Conservation (phyloP, 2,797 vertebrate genomes). For the Phrynocephalus vlangalii region DNA sequence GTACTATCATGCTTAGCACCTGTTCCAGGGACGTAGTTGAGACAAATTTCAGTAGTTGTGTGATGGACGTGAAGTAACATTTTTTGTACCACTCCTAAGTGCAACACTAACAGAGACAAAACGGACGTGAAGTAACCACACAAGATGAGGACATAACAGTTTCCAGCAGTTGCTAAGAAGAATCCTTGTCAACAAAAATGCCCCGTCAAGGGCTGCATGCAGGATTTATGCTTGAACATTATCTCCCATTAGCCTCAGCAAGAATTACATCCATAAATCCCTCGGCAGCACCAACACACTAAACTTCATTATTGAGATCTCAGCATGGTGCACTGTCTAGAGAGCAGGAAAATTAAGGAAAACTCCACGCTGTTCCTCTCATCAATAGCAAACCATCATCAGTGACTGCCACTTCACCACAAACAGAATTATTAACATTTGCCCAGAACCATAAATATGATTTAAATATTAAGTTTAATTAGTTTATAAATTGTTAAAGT, state of each 20-base stretch:
- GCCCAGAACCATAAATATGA: slow-evolving; percentile 37
- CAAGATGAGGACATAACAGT: slow-evolving; percentile 6
- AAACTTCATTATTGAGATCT: slow-evolving; percentile 36
- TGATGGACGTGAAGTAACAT: too few species aligned
- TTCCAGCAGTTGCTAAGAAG: slow-evolving; percentile 47
- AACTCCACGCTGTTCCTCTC: slow-evolving; percentile 49
- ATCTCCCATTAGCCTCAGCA: slow-evolving; percentile 38
- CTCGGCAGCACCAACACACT: neutral
- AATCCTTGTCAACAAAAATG: slow-evolving; percentile 40
- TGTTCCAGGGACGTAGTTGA: too few species aligned
- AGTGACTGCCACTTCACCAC: slow-evolving; percentile 50
- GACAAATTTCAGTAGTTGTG: too few species aligned
- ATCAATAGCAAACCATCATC: slow-evolving; percentile 60
- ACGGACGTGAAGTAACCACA: too few species aligned
- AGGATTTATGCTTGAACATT: slow-evolving; percentile 53
- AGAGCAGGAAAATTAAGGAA: slow-evolving; percentile 49
- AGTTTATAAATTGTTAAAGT: slow-evolving; percentile 53
- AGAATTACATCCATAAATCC: slow-evolving; percentile 48
- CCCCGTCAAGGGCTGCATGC: slow-evolving; percentile 19
- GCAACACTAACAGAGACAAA: too few species aligned
- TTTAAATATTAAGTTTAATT: slow-evolving; percentile 67
- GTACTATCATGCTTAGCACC: too few species aligned
- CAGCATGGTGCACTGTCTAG: slow-evolving; percentile 34
- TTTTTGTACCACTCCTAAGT: too few species aligned
- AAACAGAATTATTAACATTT: slow-evolving; percentile 58